These are phyloP conservation scores for Microcebus griseorufus DNA, from an alignment of 2,113 vertebrate species.

Conservation along the genomic window DNA sequence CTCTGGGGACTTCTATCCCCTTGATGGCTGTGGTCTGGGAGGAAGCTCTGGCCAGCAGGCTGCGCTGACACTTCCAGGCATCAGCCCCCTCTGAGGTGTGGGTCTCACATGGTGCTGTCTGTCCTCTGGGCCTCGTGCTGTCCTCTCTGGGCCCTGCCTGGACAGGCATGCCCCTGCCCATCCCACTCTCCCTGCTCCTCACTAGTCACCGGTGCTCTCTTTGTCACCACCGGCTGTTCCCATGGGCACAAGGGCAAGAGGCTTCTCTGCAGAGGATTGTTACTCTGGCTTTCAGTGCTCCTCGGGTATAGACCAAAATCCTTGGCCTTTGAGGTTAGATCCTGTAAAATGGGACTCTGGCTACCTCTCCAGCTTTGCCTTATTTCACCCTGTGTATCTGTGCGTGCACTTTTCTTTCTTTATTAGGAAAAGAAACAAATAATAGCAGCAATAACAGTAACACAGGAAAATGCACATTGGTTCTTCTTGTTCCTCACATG, in stretches of 20 bases:
- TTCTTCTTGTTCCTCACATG: not conserved
- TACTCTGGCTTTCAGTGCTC: not conserved
- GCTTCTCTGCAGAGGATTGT: not conserved
- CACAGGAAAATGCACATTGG: not conserved
- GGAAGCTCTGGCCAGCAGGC: not conserved
- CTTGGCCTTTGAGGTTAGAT: not conserved
- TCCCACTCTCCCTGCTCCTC: not conserved
- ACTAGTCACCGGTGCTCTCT: not conserved
- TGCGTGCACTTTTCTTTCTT: not conserved
- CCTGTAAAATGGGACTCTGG: not conserved
- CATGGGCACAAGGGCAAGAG: not conserved
- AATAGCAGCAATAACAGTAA: not conserved
- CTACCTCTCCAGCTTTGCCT: not conserved
- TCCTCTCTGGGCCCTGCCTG: not conserved
- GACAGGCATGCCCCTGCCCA: too few species aligned
- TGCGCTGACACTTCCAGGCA: not conserved
- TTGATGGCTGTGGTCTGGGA: not conserved
- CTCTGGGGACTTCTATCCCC: not conserved
- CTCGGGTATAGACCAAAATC: not conserved
- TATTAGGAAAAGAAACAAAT: not conserved
- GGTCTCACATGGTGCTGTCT: rapidly evolving
- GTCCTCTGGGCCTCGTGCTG: not conserved
- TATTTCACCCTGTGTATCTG: not conserved
- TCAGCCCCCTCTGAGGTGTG: not conserved
- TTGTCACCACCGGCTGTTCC: not conserved